Conservation (phyloP, 2,888 invertebrate genomes). For the Palloptera scutellata region DNA sequence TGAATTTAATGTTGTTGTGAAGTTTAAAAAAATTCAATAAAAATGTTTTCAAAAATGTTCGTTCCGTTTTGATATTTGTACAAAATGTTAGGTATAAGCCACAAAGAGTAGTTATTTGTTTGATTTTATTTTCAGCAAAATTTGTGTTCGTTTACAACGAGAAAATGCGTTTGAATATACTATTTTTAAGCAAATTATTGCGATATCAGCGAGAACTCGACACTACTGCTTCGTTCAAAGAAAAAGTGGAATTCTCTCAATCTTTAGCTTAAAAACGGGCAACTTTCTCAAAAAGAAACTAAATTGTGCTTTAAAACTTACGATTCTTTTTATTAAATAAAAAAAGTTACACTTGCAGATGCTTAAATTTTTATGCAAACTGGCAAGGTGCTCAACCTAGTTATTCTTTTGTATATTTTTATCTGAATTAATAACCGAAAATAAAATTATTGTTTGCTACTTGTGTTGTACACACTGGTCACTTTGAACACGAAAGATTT, state of each 20-base stretch:
- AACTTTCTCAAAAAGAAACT: slow-evolving; percentile 42
- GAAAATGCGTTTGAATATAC: slow-evolving; percentile 12
- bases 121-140: slow-evolving; percentile 60
- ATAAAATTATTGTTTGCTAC: slow-evolving; percentile 63
- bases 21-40: slow-evolving; percentile 31
- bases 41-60: slow-evolving; percentile 41
- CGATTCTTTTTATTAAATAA: slow-evolving; percentile 22
- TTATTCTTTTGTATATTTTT: slow-evolving; percentile 39
- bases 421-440: slow-evolving; percentile 49
- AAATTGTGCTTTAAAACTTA: slow-evolving; percentile 48
- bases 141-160: slow-evolving; percentile 23
- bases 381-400: slow-evolving; percentile 42
- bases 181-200: slow-evolving; percentile 25
- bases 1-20: slow-evolving; percentile 13
- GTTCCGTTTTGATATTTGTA: slow-evolving; percentile 29
- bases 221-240: slow-evolving; percentile 22
- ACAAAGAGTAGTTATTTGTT: slow-evolving; percentile 42
- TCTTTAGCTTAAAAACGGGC: slow-evolving; percentile 49
- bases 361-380: slow-evolving; percentile 18
- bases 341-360: slow-evolving; percentile 35
- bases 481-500: slow-evolving; percentile 25
- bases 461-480: slow-evolving; percentile 63
- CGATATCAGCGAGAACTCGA: slow-evolving; percentile 41
- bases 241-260: slow-evolving; percentile 45
- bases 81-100: slow-evolving; percentile 35